Evolutionary conservation across 1,140 invertebrate genomes (phyloP), one percentile per base, ranked within the genome.

Genomic region (Sweltsa coloradensis): DNA sequence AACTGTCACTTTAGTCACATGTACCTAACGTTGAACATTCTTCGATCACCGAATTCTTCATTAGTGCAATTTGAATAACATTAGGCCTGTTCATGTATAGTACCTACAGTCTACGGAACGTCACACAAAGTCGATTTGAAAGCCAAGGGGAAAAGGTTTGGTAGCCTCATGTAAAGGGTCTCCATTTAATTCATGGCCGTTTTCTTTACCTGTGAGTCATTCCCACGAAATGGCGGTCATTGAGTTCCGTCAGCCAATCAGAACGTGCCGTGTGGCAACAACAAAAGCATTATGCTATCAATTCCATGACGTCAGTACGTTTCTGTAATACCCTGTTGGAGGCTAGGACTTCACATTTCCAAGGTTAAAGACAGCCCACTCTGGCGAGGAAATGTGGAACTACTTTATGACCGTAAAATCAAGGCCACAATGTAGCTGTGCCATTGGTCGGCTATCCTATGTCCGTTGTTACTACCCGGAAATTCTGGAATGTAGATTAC

Each of bases 161-260:
- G n/a, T 47, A 47, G 46, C 46, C 46, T 47, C 46, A 39, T 39
- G 29, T 41, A 40, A 23, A 36, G 46, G 45, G 34, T 22, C 36
- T 31, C 46, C 31, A 47, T 47, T 47, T 47, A 41, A 36, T 47
- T 27, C 16, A 47, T 40, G 29, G 36, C 36, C 34, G 46, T 47
- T 47, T 47, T 47, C 46, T 40, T 23, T 26, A 39, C 46, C 37
- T 41, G 46, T 47, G 46, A 47, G 22, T 47, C 46, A 47, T 47
- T 40, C 39, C 29, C 46, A 31, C 34, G 22, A 47, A 47, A 47
- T 36, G 46, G 46, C 46, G 16, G 46, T 47, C 29, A 41, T 41
- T 41, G 39, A 36, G 24, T 3, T n/a, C 22, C 25, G 24, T 21
- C 34, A 25, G 22, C 46, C 46, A 47, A 47, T 47, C 46, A 47